Evolutionary conservation across 2,797 vertebrate genomes (phyloP).

Genomic region (Labeo calbasu): DNA sequence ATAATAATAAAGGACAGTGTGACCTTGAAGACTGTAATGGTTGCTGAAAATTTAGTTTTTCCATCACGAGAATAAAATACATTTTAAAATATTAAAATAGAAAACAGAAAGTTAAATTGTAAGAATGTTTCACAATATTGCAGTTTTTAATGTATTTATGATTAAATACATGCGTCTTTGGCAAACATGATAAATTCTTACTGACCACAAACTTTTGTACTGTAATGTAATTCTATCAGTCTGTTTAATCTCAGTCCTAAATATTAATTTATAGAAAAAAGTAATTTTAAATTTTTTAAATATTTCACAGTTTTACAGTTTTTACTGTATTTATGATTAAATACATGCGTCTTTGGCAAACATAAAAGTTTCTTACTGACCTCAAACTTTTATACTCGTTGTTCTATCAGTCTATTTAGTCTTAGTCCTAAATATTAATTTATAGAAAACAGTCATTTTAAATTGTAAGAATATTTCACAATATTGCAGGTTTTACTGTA

Average conservation of each 20-base stretch:
- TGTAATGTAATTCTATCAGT: neutral
- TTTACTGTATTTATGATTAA: too few species aligned
- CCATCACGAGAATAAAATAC: neutral
- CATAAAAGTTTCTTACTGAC: too few species aligned
- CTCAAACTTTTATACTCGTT: too few species aligned
- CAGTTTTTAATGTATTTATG: neutral
- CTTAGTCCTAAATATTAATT: too few species aligned
- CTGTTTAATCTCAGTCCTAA: neutral
- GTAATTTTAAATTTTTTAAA: too few species aligned
- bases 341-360: too few species aligned
- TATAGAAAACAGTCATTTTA: too few species aligned
- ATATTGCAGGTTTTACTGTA: too few species aligned
- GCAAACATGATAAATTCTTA: neutral
- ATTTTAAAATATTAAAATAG: neutral
- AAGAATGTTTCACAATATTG: neutral
- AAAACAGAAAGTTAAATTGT: neutral
- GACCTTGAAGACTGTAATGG: neutral
- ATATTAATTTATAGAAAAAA: neutral
- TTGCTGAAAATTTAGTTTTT: neutral
- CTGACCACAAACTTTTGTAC: neutral
- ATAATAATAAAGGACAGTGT: neutral
- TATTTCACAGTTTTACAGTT: too few species aligned
- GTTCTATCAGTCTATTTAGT: too few species aligned
- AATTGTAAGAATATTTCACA: too few species aligned
- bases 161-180: neutral